phyloP scores from a whole-genome alignment of 2,797 vertebrate species.

The Lepus oiostolus region DNA sequence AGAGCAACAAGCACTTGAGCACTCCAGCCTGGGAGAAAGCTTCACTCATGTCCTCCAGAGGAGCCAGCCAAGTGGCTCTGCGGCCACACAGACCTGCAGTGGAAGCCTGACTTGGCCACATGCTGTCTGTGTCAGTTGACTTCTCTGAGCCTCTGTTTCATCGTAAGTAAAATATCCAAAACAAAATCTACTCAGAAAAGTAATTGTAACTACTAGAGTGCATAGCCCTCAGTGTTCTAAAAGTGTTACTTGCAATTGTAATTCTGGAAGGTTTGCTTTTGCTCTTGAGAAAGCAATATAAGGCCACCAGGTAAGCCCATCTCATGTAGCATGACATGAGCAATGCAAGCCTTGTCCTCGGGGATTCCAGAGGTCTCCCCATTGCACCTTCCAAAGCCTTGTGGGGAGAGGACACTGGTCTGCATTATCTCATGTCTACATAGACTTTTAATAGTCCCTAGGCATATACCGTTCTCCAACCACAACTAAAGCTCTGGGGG shows the following conservation, averaged over 20 bases:
- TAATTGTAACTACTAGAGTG: background rate
- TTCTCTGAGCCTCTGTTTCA: background rate
- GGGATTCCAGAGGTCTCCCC: background rate
- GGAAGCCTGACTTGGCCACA: background rate
- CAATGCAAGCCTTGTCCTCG: background rate
- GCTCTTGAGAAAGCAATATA: background rate
- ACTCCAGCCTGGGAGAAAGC: background rate
- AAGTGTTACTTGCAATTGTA: background rate
- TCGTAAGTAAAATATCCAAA: background rate
- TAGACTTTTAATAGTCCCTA: background rate
- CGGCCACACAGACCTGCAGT: background rate
- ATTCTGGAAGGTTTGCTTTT: background rate
- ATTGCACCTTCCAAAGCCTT: background rate
- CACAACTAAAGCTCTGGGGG: background rate
- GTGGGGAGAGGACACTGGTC: background rate
- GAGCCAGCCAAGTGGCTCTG: background rate
- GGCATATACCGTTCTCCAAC: background rate
- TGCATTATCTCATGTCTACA: background rate
- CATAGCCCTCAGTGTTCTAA: background rate
- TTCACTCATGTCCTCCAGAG: background rate
- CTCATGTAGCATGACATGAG: background rate
- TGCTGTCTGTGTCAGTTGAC: background rate
- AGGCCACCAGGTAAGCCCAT: background rate
- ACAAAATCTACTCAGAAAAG: background rate
- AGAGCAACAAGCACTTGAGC: conserved; percentile 22